phyloP scores from a whole-genome alignment of 1,140 invertebrate genomes.

The Eulimnadia texana region DNA sequence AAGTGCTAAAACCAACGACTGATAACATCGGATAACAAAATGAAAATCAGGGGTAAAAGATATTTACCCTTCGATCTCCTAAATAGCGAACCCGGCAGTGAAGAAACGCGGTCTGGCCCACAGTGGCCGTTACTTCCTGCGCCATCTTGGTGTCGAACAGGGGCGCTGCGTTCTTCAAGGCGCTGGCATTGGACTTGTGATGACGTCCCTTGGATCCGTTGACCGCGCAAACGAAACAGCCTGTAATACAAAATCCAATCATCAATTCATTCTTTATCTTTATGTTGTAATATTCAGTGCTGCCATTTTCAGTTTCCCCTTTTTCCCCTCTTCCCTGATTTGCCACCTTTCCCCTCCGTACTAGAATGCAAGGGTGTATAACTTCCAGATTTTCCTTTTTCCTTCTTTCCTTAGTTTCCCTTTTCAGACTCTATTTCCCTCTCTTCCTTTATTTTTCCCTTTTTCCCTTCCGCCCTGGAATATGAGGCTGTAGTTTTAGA shows the following conservation, averaged over 20 bases:
- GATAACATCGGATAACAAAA: not conserved
- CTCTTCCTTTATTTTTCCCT: too few relatives aligned
- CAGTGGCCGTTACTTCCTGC: constrained; percentile 62
- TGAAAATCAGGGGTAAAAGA: not conserved
- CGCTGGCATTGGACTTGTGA: not conserved
- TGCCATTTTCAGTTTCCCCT: too few relatives aligned
- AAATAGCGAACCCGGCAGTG: constrained; percentile 53
- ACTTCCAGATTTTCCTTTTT: too few relatives aligned
- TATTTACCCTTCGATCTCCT: constrained; percentile 44
- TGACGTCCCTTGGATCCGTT: constrained; percentile 1
- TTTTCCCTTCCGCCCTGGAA: too few relatives aligned
- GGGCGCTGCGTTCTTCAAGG: not conserved
- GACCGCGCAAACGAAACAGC: not conserved
- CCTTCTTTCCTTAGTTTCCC: too few relatives aligned
- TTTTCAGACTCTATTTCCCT: too few relatives aligned
- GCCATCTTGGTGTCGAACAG: constrained; percentile 1
- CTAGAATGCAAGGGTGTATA: too few relatives aligned
- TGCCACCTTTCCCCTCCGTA: too few relatives aligned
- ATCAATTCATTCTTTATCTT: not conserved
- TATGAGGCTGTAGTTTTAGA: too few relatives aligned
- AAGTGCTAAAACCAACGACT: too few relatives aligned
- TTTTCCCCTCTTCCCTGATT: too few relatives aligned
- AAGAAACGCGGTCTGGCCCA: constrained; percentile 67
- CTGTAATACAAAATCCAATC: not conserved
- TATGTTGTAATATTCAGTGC: not conserved